phyloP scores from a whole-genome alignment of 2,797 vertebrate genomes.

The Chaenodraco wilsoni region DNA sequence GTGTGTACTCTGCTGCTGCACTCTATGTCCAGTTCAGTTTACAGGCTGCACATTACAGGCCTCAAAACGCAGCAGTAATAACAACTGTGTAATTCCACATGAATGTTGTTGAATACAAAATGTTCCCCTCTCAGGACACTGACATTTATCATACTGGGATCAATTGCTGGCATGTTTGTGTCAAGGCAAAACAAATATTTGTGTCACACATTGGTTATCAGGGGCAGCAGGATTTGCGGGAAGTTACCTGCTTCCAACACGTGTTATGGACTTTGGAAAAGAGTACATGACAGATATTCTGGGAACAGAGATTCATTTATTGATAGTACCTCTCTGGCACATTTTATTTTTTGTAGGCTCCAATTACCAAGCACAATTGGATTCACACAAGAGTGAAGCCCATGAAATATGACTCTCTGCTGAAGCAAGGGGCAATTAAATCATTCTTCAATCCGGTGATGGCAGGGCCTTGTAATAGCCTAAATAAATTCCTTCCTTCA shows the following conservation, averaged over 20 bases:
- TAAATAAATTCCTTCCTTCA: conserved; percentile 24
- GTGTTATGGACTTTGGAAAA: conserved; percentile 51
- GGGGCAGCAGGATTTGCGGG: conserved; percentile 37
- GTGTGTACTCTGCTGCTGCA: conserved; percentile 34
- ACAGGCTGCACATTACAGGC: conserved; percentile 13
- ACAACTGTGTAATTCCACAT: conserved; percentile 16
- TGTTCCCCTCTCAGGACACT: not conserved
- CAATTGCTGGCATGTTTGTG: conserved; percentile 53
- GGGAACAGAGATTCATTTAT: conserved; percentile 50
- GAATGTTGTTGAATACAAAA: conserved; percentile 46
- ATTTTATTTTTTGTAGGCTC: conserved; percentile 34
- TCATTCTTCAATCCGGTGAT: conserved; percentile 30
- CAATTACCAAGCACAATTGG: conserved; percentile 58
- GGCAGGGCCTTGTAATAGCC: conserved; percentile 36
- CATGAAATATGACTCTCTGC: conserved; percentile 52
- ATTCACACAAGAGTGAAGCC: conserved; percentile 39
- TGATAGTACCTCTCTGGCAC: conserved; percentile 51
- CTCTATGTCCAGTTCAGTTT: conserved; percentile 28
- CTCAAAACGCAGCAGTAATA: conserved; percentile 1
- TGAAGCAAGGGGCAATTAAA: conserved; percentile 57
- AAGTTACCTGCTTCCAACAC: conserved; percentile 46
- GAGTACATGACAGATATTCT: conserved; percentile 35
- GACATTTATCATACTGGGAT: conserved; percentile 49
- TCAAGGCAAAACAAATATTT: conserved; percentile 49
- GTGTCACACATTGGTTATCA: conserved; percentile 44